Evolutionary conservation across 2,113 vertebrate genomes (phyloP).

Genomic region (Actinemys pallida): DNA sequence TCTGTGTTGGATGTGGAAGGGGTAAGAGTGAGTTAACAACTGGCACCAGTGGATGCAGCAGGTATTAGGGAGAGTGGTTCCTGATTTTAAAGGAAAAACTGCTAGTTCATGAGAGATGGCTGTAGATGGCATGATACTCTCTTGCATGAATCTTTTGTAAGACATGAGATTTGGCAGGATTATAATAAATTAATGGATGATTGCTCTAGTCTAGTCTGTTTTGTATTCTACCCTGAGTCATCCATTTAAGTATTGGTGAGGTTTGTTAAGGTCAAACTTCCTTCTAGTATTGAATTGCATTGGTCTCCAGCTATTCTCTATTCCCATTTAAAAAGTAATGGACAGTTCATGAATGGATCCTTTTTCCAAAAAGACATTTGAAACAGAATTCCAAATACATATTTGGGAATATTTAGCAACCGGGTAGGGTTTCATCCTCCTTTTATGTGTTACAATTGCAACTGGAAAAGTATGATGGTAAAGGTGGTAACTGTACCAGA

Average conservation of each 20-base stretch:
- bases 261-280: constrained; percentile 26
- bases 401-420: background rate
- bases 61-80: background rate
- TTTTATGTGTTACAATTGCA: background rate
- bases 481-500: background rate
- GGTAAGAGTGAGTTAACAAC: background rate
- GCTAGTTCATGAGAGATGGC: background rate
- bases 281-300: background rate
- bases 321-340: background rate
- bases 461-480: background rate
- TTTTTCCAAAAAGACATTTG: background rate
- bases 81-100: background rate
- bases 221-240: constrained; percentile 9
- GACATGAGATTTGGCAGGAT: constrained; percentile 12
- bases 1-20: background rate
- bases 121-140: background rate
- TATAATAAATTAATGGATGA: background rate
- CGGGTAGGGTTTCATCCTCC: background rate
- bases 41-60: background rate
- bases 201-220: constrained; percentile 25
- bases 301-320: background rate
- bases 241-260: background rate
- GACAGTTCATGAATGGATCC: background rate
- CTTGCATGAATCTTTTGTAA: background rate
- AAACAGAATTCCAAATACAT: background rate